Base-by-base conservation (phyloP, 2,797 vertebrate species). In the Sandelia bainsii region DNA sequence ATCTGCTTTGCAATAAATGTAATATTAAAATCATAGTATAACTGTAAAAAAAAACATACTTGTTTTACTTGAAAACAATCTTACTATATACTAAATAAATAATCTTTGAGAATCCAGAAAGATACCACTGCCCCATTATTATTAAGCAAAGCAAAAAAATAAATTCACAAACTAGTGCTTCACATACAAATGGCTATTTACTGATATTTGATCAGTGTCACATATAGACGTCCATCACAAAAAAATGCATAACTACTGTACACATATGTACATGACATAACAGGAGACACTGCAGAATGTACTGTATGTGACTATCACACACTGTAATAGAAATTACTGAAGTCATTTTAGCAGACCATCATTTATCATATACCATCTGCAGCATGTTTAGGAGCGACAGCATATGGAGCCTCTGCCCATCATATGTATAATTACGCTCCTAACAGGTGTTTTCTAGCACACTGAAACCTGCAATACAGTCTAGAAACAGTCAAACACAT, bases 401-500 rank as follows among this genome's bases (percentile, higher is more conserved):
- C 74, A 68, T 76, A 68, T 48, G 77, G 82, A 84, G 87, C 66
- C 63, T 73, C 64, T 74, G 76, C 70, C 66, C 68, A 66, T 85
- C 83, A 70, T 59, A 86, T 78, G 85, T 93, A 86, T 95, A 93
- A 95, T 95, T 95, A 94, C n/a, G 25, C 69, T 65, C 23, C 62
- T 56, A 92, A 92, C 94, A 95, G 94, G 91, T 95, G 94, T 94
- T 95, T 80, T 82, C 70, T 56, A 8, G 61, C 54, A 13, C 83
- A 74, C 72, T 50, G 52, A 92, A 94, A 93, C 93, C 93, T 92
- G 71, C 93, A 94, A 94, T 95, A 89, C 90, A 66, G 59, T 52
- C 76, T 63, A 80, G 80, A 87, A 88, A 40, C 82, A 60, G 87
- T 70, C 62, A 17, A 75, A 78, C 3, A 80, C 88, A 82, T 50